These are phyloP conservation scores for Eulithis testata DNA, from an alignment of 2,888 invertebrate species.

Conservation along the genomic window DNA sequence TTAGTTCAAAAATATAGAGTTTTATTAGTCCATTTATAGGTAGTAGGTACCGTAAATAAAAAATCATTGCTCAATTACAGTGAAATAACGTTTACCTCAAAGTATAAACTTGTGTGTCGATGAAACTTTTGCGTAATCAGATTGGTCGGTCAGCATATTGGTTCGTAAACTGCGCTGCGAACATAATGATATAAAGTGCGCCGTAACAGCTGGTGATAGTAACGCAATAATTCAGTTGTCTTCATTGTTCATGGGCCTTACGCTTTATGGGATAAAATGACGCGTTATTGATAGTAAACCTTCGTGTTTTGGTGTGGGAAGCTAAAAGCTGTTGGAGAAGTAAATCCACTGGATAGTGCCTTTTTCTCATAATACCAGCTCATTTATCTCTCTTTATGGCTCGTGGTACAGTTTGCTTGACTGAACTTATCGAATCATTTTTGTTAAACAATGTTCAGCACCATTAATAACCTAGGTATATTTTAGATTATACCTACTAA, in stretches of 20 bases:
- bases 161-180: slow-evolving; percentile 29
- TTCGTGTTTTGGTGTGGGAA: slow-evolving; percentile 60
- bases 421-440: too few species aligned
- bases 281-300: slow-evolving; percentile 74
- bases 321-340: slow-evolving; percentile 60
- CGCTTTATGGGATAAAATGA: slow-evolving; percentile 66
- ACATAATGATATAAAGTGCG: slow-evolving; percentile 30
- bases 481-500: too few species aligned
- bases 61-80: background rate
- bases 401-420: too few species aligned
- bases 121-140: slow-evolving; percentile 14
- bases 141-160: slow-evolving; percentile 25
- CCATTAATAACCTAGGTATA: too few species aligned
- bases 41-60: background rate
- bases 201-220: slow-evolving; percentile 23
- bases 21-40: too few species aligned
- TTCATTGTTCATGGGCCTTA: slow-evolving; percentile 55
- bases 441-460: too few species aligned
- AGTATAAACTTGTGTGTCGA: slow-evolving; percentile 1
- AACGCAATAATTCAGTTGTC: slow-evolving; percentile 51
- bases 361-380: slow-evolving; percentile 1
- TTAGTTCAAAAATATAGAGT: too few species aligned
- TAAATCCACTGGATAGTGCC: slow-evolving; percentile 51
- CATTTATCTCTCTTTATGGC: too few species aligned
- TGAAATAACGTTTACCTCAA: background rate